Evolutionary conservation across 2,888 invertebrate genomes (phyloP), one percentile per base, ranked within the genome.

Genomic region (Rhorus exstirpatorius): DNA sequence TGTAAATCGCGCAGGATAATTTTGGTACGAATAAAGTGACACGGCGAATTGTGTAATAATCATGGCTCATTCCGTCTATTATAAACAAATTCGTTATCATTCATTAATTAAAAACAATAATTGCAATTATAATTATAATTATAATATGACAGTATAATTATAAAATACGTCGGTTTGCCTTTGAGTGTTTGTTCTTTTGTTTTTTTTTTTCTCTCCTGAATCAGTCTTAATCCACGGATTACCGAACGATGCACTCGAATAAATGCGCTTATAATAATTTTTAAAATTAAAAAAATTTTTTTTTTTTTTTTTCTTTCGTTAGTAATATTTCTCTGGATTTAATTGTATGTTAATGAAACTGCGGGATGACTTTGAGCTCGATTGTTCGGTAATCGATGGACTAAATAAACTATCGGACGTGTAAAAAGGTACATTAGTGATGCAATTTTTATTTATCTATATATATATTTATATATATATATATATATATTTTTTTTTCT

Each of bases 41-140:
- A 49, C 6, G 17, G 17, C 14, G 19, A 31, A 17, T n/a, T 65
- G 46, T 75, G 71, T 83, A 86, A 87, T 88, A 89, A 88, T 90
- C 90, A 91, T 91, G 91, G 91, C 91, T 91, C 91, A 88, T 88
- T 90, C 90, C 91, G 89, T 91, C 89, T 91, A 91, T 91, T 91
- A 89, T 89, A 89, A 91, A 91, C 90, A 90, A 91, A 91, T 88
- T 89, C 87, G 84, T 89, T 88, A 90, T 86, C 89, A 83, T 86
- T 89, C 86, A 83, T 70, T 88, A 88, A 90, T 90, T 90, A 91
- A 87, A 89, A 91, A 90, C 89, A 90, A 89, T 90, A 88, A 85
- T 85, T 85, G 86, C 85, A 86, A 87, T 88, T 76, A 87, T 84
- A 60, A 71, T 71, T 58, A 58, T 41, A 35, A 31, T 67, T 12